Base-by-base conservation (phyloP, 2,888 invertebrate genomes). In the Ichneumon xanthorius region DNA sequence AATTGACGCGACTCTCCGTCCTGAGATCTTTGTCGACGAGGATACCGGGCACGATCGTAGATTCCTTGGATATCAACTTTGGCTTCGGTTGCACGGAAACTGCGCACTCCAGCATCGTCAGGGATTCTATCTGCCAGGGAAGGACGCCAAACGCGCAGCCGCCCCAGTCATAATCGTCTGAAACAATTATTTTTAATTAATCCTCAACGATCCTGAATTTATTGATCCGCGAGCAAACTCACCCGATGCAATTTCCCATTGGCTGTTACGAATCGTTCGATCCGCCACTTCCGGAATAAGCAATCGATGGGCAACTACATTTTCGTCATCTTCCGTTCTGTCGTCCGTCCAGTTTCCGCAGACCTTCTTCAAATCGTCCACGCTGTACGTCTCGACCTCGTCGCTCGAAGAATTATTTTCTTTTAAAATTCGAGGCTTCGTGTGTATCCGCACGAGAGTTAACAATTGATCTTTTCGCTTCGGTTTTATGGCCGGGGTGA, bases 121-220 rank as follows among this genome's bases (percentile, higher is more conserved):
- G 63, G 3, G 89, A 85, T 85, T 91, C 89, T 0, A 89, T 80
- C 86, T 95, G 94, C 95, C 94, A 95, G 11, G 95, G 95, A 37
- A 95, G 86, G 83, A 94, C 88, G 26, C 96, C 96, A 89, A 95
- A 94, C 16, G 95, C 95, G 89, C 94, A 95, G 58, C 87, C 87
- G 37, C 92, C 88, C 96, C 96, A 96, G 80, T 93, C 89, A 77
- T 91, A 76, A 76, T 90, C 86, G 68, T 90, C 91, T 89, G 82
- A 77, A 40, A 72, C 26, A 2, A 67, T 19, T 40, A 40, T 19
- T 19, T 40, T 2, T 1, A 33, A 61, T 61, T 6, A 30, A 61
- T 33, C 5, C 16, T 61, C 22, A 58, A 58, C 11, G 9, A 26
- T 11, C 14, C 33, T 1, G 61, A 61, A 61, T 61, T 33, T 2